phyloP scores from a whole-genome alignment of 1,140 invertebrate genomes.

The Lepidurus couesii region DNA sequence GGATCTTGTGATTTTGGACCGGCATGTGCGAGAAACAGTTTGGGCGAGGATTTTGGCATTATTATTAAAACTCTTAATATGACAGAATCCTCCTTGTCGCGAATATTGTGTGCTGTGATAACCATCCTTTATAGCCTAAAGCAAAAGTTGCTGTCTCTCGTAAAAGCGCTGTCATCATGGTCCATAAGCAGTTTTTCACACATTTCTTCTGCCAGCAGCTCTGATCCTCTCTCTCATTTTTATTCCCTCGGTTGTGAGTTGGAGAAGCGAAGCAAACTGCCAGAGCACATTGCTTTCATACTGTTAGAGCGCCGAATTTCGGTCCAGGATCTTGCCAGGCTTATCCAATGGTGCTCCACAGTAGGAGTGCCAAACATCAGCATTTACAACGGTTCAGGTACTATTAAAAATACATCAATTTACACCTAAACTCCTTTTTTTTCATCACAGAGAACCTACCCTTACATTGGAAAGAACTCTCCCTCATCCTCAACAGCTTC shows the following conservation, averaged over 20 bases:
- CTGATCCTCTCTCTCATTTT: background rate
- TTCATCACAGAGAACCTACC: background rate
- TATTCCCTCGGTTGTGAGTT: background rate
- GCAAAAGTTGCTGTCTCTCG: background rate
- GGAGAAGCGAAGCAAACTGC: background rate
- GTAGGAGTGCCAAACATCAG: background rate
- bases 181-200: background rate
- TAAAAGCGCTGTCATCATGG: constrained; percentile 1
- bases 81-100: background rate
- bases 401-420: background rate
- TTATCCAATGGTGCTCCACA: background rate
- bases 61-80: background rate
- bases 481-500: background rate
- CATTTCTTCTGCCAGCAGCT: background rate
- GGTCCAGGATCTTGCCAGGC: background rate
- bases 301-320: background rate
- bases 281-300: background rate
- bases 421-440: background rate
- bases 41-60: background rate
- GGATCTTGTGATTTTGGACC: background rate
- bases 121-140: background rate
- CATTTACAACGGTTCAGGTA: constrained; percentile 4
- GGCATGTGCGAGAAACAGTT: background rate
- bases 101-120: background rate
- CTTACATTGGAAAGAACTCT: background rate